Base-by-base conservation (phyloP, 2,888 invertebrate genomes). In the Leptinotarsa rubiginosa region DNA sequence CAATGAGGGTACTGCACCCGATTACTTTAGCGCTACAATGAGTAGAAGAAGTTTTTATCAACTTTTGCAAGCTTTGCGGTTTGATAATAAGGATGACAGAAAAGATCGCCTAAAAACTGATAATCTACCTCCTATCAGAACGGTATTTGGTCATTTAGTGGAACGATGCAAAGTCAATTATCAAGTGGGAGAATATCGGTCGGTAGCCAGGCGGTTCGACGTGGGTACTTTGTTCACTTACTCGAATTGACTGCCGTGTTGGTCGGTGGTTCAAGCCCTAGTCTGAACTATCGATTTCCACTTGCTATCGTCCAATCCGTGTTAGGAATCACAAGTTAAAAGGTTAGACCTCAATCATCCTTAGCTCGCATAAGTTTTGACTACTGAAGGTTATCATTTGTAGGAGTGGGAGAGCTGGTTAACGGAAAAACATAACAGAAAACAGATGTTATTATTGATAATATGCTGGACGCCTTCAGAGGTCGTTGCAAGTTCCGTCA, bases 401-500 rank as follows among this genome's bases (percentile, higher is more conserved):
- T n/a, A n/a, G n/a, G n/a, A n/a, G n/a, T n/a, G n/a, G n/a, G n/a
- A n/a, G n/a, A n/a, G n/a, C n/a, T n/a, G n/a, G n/a, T n/a, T n/a
- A n/a, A n/a, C n/a, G n/a, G n/a, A n/a, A n/a, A n/a, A n/a, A n/a
- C n/a, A n/a, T n/a, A n/a, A n/a, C n/a, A n/a, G n/a, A n/a, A n/a
- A n/a, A n/a, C n/a, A n/a, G n/a, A n/a, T 25, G 65, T 22, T 13
- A 67, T 59, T 16, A 12, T 72, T 10, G 72, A 72, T 18, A 20
- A 41, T 10, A 41, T 10, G 41, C 41, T 41, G 41, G 10, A 41
- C 7, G 41, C 10, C 41, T 41, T 10, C 72, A 70, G 81, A 67
- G 82, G 81, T 41, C 69, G 81, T 7, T 85, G 84, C 67, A 64
- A 52, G 52, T 82, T 84, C 74, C 64, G 80, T 25, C 81, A 84